Base-by-base conservation (phyloP, 1,140 invertebrate genomes). In the Prorops nasuta region DNA sequence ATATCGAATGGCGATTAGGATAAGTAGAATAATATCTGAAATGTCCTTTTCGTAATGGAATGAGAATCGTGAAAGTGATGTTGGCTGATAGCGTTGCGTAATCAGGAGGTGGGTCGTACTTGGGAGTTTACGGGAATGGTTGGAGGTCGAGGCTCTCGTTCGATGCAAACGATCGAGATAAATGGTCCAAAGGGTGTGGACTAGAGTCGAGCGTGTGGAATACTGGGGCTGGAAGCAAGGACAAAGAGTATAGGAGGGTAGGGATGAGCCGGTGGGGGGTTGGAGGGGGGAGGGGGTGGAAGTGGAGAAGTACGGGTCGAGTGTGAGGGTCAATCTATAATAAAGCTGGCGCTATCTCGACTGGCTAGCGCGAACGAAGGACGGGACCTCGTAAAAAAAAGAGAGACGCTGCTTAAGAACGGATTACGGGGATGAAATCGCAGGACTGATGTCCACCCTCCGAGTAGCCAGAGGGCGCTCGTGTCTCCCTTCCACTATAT, bases 381-480 rank as follows among this genome's bases (percentile, higher is more conserved):
- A 50, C 54, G 32, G 51, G 49, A 58, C 48, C 63, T 73, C 72
- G 69, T 76, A 76, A 76, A 76, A 77, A 69, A 70, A 62, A 57
- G 47, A 34, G n/a, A 43, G 22, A 67, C 59, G 60, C 66, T 70
- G 67, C 67, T 74, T 68, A 74, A 77, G 72, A 75, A 73, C 66
- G 66, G 71, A 76, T 75, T 74, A 75, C 64, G 69, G 65, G 72
- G 71, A 67, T 67, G 71, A 75, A 75, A 75, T 74, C 67, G 66
- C 58, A 60, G 42, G 45, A 61, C 50, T 53, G 58, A 71, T 66
- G 57, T 55, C 55, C 55, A 51, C 46, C 51, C 36, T 37, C 35
- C 43, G 53, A 57, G 58, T n/a, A n/a, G n/a, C n/a, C n/a, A n/a
- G n/a, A n/a, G n/a, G n/a, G n/a, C n/a, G n/a, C n/a, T n/a, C n/a